phyloP scores from a whole-genome alignment of 2,888 invertebrate genomes.

The Lasioglossum villosulum region DNA sequence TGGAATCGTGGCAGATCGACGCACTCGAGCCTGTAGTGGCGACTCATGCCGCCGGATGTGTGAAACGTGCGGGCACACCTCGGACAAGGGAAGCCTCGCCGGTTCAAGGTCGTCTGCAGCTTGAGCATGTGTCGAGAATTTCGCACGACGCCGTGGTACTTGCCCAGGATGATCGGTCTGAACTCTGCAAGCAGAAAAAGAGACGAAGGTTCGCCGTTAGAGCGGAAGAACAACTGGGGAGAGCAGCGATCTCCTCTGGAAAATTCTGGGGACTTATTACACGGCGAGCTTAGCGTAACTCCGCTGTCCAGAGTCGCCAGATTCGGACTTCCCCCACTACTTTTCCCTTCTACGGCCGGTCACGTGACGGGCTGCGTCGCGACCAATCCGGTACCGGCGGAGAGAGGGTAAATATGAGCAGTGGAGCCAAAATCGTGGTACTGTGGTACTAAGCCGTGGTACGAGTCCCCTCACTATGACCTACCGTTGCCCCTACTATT shows the following conservation, averaged over 20 bases:
- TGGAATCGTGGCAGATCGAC: constrained; percentile 78
- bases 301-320: background rate
- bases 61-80: constrained; percentile 74
- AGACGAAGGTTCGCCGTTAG: constrained; percentile 57
- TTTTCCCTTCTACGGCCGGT: no score
- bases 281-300: background rate
- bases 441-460: no score
- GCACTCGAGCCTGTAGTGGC: constrained; percentile 77
- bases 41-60: constrained; percentile 74
- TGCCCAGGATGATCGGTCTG: constrained; percentile 66
- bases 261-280: constrained; percentile 8
- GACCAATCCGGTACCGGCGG: no score
- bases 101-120: constrained; percentile 56
- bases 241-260: constrained; percentile 30
- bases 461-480: no score
- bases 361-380: no score
- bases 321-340: no score
- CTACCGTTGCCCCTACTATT: no score
- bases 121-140: constrained; percentile 56
- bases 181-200: constrained; percentile 76
- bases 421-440: no score
- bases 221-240: constrained; percentile 19
- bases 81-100: constrained; percentile 74
- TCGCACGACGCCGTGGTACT: constrained; percentile 59
- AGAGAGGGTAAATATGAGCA: no score